phyloP scores from a whole-genome alignment of 2,888 invertebrate species.

The Hypsopygia costalis region DNA sequence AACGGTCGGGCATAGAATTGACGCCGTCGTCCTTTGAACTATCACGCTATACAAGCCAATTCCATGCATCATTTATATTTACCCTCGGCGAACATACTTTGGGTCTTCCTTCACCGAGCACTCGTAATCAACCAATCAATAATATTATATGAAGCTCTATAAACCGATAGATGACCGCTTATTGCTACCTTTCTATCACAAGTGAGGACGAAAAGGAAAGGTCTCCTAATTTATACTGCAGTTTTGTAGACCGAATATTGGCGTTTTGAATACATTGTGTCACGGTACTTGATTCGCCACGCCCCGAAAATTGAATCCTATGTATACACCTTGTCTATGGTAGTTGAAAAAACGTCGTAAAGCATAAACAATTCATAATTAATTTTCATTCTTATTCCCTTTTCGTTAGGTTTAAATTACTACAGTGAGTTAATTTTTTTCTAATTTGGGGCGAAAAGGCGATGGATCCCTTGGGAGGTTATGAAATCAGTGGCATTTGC shows the following conservation, averaged over 20 bases:
- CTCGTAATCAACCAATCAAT: slow-evolving; percentile 67
- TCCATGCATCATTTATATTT: slow-evolving; percentile 80
- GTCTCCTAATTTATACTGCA: slow-evolving; percentile 69
- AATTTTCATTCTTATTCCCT: slow-evolving; percentile 31
- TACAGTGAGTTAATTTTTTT: slow-evolving; percentile 22
- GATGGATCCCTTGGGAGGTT: slow-evolving; percentile 79
- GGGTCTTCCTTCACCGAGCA: slow-evolving; percentile 66
- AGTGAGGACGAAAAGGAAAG: slow-evolving; percentile 60
- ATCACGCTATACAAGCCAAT: slow-evolving; percentile 82
- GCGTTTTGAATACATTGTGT: slow-evolving; percentile 77
- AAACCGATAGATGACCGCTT: slow-evolving; percentile 35
- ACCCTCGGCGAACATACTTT: slow-evolving; percentile 80
- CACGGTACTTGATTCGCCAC: slow-evolving; percentile 78
- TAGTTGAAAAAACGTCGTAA: slow-evolving; percentile 47
- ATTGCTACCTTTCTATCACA: slow-evolving; percentile 46
- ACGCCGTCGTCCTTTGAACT: slow-evolving; percentile 71
- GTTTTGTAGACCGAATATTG: slow-evolving; percentile 69
- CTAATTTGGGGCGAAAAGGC: slow-evolving; percentile 74
- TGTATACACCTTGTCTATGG: slow-evolving; percentile 64
- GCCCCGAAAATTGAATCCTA: slow-evolving; percentile 78
- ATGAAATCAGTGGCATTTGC: slow-evolving; percentile 86
- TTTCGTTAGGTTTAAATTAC: slow-evolving; percentile 31
- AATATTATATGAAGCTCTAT: slow-evolving; percentile 36
- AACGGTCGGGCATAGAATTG: slow-evolving; percentile 47
- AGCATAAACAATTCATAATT: slow-evolving; percentile 17